phyloP scores from a whole-genome alignment of 2,797 vertebrate species.

The Pogonophryne albipinna region DNA sequence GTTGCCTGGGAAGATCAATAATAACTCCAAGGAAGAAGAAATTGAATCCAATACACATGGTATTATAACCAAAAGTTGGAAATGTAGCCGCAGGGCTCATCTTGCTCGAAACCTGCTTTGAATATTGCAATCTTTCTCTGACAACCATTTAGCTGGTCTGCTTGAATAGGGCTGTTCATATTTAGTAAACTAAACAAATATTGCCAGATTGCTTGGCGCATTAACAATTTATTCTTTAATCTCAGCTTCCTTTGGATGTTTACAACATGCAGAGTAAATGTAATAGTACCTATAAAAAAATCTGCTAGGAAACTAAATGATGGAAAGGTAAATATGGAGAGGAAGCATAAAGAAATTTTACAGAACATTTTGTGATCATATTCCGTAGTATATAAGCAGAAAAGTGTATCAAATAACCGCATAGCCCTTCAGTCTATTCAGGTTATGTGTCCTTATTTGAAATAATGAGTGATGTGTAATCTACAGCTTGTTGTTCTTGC shows the following conservation, averaged over 20 bases:
- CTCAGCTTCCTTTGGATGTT: conserved; percentile 6
- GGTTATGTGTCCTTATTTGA: conserved; percentile 49
- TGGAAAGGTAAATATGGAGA: no score
- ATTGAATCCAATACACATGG: conserved; percentile 51
- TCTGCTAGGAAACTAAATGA: conserved; percentile 15
- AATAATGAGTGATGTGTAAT: conserved; percentile 76
- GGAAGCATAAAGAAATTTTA: background rate
- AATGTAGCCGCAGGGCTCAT: conserved; percentile 43
- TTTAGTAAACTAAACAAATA: conserved; percentile 29
- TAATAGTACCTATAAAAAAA: background rate
- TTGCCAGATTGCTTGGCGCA: conserved; percentile 4
- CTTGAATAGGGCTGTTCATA: conserved; percentile 37
- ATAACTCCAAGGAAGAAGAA: conserved; percentile 49
- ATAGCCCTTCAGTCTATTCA: conserved; percentile 39
- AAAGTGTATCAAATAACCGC: conserved; percentile 21
- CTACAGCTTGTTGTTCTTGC: conserved; percentile 75
- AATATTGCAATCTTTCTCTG: conserved; percentile 52
- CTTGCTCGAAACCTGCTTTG: conserved; percentile 39
- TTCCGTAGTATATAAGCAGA: conserved; percentile 7
- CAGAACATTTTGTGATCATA: conserved; percentile 12
- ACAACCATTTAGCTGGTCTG: conserved; percentile 38
- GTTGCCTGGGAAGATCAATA: conserved; percentile 54
- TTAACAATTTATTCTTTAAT: conserved; percentile 21
- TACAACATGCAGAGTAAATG: conserved; percentile 22
- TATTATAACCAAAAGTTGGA: conserved; percentile 59